Conservation (phyloP, 2,797 vertebrate species). For the Pangasius krempfi region DNA sequence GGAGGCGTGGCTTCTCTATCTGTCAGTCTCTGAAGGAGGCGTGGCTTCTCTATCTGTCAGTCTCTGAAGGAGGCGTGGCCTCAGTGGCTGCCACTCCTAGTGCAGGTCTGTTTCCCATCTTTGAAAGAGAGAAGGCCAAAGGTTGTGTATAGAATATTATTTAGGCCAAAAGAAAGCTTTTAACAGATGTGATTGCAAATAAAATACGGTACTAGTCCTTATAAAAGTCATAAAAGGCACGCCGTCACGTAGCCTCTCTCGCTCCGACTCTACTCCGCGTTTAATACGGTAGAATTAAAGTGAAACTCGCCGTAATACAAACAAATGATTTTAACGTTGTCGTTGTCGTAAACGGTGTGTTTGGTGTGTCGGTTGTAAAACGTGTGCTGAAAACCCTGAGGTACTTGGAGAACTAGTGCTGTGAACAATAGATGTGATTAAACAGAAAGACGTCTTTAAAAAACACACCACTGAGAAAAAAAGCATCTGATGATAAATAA, state of each 20-base stretch:
- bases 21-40: background rate
- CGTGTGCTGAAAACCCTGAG: background rate
- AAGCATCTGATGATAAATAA: slow-evolving; percentile 49
- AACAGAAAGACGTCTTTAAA: slow-evolving; percentile 57
- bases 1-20: background rate
- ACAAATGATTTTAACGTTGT: background rate
- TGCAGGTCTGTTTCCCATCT: background rate
- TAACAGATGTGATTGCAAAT: background rate
- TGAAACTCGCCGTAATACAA: background rate
- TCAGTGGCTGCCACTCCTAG: no score
- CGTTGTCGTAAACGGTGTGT: background rate
- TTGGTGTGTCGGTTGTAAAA: background rate
- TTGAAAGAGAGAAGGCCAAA: background rate
- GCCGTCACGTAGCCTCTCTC: background rate
- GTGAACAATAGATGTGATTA: slow-evolving; percentile 82
- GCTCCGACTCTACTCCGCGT: background rate
- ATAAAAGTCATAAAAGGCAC: background rate
- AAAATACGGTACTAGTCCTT: background rate
- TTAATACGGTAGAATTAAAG: background rate
- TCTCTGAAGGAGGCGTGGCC: background rate
- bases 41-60: background rate
- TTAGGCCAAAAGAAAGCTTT: background rate
- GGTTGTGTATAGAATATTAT: background rate
- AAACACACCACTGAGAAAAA: background rate
- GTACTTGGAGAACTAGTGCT: background rate